Base-by-base conservation (phyloP, 2,113 vertebrate genomes). In the Strix uralensis region DNA sequence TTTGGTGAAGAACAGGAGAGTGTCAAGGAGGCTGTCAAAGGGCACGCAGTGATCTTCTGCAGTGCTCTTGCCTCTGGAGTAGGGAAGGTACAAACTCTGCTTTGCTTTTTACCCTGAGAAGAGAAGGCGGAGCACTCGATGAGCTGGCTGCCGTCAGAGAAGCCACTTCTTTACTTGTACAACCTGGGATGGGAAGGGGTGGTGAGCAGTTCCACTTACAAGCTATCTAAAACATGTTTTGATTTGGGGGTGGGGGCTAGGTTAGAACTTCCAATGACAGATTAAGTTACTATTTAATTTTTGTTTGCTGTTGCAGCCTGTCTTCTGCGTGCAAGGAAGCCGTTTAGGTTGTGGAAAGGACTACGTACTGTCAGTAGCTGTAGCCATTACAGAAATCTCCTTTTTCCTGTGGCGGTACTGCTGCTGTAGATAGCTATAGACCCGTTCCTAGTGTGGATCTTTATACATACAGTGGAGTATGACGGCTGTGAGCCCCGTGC, bases 401-500 rank as follows among this genome's bases (percentile, higher is more conserved):
- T 15, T 42, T 22, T 25, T n/a, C 21, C 32, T 58, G 27, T 10
- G 2, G 38, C 5, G 3, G 71, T 21, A 3, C 47, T 59, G 58
- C 58, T 58, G 32, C 52, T 6, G 0, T 10, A 20, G 36, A 15
- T 5, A 13, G 40, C 11, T 29, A 5, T 12, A 5, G 14, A 23
- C 27, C 58, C 29, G 6, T 21, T 23, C 1, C 6, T 30, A 27
- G 5, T 18, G 11, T 0, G 5, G 38, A 29, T 49, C 20, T 30
- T 29, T 4, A 6, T 21, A 0, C 0, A 3, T 7, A 5, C 19
- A 29, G 26, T 7, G 19, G 58, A n/a, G 36, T 4, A 13, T 0
- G 2, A 6, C 2, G 11, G 13, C 17, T 6, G 29, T 0, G 3
- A 7, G 15, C 58, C 38, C 11, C 14, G 18, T 5, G 2, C 38